Evolutionary conservation across 2,888 invertebrate genomes (phyloP), one percentile per base, ranked within the genome.

Genomic region (Tanypteryx hageni): DNA sequence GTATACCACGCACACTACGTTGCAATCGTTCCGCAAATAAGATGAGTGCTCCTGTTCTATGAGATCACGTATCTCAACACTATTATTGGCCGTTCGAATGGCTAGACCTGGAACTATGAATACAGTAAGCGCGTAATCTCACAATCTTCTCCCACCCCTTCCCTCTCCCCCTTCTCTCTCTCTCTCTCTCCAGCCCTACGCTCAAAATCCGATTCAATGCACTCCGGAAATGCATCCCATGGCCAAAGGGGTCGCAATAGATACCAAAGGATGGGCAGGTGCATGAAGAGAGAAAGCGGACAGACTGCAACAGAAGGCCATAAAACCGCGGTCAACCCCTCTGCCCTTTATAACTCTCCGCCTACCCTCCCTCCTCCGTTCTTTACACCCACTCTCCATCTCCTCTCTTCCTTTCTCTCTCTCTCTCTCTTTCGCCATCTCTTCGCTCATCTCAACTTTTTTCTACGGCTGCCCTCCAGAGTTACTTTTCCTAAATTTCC

Each of bases 241-340:
- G 64, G 89, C 89, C 89, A 64, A 16, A n/a, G 89, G 89, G 64
- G 64, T 61, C 22, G 89, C 61, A 89, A 64, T 68, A 64, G 89
- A 89, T 89, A 89, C 86, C 89, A 14, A n/a, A 44, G 89, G 89
- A 64, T 59, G 64, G 89, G 89, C 89, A 89, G 89, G 89, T 89
- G 89, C 89, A 89, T 89, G 89, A 89, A 27, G 89, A n/a, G 68
- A 89, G 89, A 89, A 89, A 89, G 89, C 89, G 64, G 89, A 89
- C 89, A 68, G 89, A 89, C 89, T 89, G 89, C 89, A 89, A 89
- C 89, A 89, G 89, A 89, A 89, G 89, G 89, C 89, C 89, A 56
- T 89, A 64, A 89, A 89, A 89, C 89, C 64, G 89, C 89, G 89
- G 89, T 89, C 89, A 89, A 64, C 44, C 68, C 89, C 18, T 31